phyloP scores from a whole-genome alignment of 2,888 invertebrate genomes.

The Plagiodera versicolora region DNA sequence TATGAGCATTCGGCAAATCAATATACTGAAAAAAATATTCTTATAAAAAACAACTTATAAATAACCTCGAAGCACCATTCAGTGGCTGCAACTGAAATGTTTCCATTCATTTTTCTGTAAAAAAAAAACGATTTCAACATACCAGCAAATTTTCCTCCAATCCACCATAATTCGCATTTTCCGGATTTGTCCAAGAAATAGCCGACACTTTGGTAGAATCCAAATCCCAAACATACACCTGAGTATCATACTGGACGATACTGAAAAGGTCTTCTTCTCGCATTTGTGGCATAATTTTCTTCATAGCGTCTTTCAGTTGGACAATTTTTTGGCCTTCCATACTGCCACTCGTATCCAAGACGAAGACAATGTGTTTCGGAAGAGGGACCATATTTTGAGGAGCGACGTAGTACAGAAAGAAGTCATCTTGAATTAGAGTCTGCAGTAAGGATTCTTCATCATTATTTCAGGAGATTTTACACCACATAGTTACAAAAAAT shows the following conservation, averaged over 20 bases:
- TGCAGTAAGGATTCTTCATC: slow-evolving; percentile 42
- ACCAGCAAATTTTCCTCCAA: slow-evolving; percentile 22
- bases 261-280: slow-evolving; percentile 65
- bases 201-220: slow-evolving; percentile 2
- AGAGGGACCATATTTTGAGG: slow-evolving; percentile 62
- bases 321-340: slow-evolving; percentile 68
- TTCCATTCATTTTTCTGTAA: too few relatives aligned
- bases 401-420: slow-evolving; percentile 73
- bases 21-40: slow-evolving; percentile 34
- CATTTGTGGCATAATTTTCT: slow-evolving; percentile 63
- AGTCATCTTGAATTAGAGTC: slow-evolving; percentile 65
- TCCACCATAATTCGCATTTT: slow-evolving; percentile 20
- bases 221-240: slow-evolving; percentile 56
- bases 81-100: too few relatives aligned
- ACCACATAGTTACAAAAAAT: too few relatives aligned
- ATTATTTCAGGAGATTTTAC: too few relatives aligned
- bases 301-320: slow-evolving; percentile 68
- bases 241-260: slow-evolving; percentile 64
- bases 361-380: slow-evolving; percentile 68
- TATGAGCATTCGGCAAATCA: slow-evolving; percentile 55
- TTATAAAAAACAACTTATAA: too few relatives aligned
- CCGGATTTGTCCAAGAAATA: not conserved
- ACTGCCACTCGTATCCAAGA: slow-evolving; percentile 72
- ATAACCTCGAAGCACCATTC: too few relatives aligned
- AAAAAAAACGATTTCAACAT: too few relatives aligned